Evolutionary conservation across 2,113 vertebrate species (phyloP).

Genomic region (Athene cunicularia): DNA sequence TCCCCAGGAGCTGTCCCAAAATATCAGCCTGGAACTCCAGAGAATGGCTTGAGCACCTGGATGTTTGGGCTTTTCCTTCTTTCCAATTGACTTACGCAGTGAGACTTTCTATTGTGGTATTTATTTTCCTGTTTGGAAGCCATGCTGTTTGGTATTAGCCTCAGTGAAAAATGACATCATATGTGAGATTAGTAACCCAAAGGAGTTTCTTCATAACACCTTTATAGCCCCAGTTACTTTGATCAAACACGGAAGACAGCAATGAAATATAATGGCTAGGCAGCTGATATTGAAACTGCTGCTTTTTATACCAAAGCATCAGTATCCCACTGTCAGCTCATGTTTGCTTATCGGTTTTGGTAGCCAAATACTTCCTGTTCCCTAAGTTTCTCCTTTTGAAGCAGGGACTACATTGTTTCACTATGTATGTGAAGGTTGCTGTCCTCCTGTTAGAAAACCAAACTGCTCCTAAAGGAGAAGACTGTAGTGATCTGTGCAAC

Average conservation of each 20-base stretch:
- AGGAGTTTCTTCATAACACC: neutral
- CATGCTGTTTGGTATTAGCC: neutral
- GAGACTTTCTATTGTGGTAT: neutral
- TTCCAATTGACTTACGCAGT: neutral
- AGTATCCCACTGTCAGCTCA: neutral
- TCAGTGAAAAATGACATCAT: neutral
- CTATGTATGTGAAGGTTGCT: neutral
- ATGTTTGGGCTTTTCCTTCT: neutral
- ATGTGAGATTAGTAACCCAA: neutral
- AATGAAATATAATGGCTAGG: neutral
- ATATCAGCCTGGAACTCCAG: neutral
- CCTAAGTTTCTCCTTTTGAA: neutral
- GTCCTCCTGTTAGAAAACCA: neutral
- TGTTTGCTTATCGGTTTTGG: neutral
- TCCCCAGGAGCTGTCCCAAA: neutral
- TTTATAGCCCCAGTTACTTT: neutral
- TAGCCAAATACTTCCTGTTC: neutral
- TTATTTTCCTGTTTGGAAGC: neutral
- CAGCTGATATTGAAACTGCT: neutral
- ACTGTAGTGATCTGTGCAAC: neutral
- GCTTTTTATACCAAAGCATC: neutral
- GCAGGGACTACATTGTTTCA: neutral
- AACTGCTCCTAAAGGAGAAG: neutral
- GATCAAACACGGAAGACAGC: neutral
- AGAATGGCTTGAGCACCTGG: neutral